Evolutionary conservation across 2,888 invertebrate genomes (phyloP).

Genomic region (Leptothorax acervorum): DNA sequence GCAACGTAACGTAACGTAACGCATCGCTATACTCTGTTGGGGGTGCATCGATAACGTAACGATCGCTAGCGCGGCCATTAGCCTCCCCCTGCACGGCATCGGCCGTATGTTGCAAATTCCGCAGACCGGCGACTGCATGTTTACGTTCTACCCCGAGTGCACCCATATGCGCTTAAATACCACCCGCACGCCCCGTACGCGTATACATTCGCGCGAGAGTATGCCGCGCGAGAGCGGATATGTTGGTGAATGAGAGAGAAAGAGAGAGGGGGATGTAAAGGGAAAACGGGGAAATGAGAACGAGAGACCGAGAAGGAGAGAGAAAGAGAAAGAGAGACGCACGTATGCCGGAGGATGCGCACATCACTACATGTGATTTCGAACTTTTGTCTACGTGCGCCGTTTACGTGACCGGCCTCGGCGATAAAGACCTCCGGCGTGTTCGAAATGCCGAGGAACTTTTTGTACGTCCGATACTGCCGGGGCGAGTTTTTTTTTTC

Average conservation of each 20-base stretch:
- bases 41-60: constrained; percentile 71
- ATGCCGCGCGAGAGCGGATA: neutral
- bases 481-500: constrained; percentile 16
- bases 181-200: constrained; percentile 27
- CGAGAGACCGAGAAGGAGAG: neutral
- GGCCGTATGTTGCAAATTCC: constrained; percentile 70
- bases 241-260: neutral
- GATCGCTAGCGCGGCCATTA: constrained; percentile 68
- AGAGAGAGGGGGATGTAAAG: neutral
- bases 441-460: constrained; percentile 37
- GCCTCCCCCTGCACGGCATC: constrained; percentile 51
- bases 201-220: neutral
- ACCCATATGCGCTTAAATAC: constrained; percentile 71
- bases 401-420: constrained; percentile 61
- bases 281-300: neutral
- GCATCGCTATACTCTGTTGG: constrained; percentile 14
- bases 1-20: neutral
- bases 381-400: constrained; percentile 62
- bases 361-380: constrained; percentile 51
- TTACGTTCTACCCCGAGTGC: constrained; percentile 58
- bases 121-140: constrained; percentile 60
- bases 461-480: constrained; percentile 42
- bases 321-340: neutral
- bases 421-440: constrained; percentile 55
- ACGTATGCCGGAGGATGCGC: constrained; percentile 39